Conservation (phyloP, 2,113 vertebrate genomes). For the Martes martes region DNA sequence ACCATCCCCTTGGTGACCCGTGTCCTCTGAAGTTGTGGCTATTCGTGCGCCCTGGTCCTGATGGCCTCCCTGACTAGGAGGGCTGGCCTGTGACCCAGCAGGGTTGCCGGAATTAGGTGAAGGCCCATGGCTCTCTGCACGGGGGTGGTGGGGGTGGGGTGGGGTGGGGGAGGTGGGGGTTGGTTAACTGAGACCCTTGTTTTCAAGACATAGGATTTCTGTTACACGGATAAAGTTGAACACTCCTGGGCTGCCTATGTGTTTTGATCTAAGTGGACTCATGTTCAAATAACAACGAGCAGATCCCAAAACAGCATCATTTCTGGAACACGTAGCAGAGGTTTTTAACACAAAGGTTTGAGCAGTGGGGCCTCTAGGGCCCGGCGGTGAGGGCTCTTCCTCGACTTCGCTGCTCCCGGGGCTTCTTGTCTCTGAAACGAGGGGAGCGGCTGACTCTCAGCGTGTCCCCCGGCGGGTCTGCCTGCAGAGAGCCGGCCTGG, state of each 20-base stretch:
- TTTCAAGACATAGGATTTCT: background rate
- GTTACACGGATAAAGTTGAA: background rate
- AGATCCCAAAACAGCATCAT: background rate
- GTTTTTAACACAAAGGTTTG: background rate
- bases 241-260: background rate
- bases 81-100: background rate
- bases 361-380: fast-evolving
- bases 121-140: background rate
- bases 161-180: no score
- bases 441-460: background rate
- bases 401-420: background rate
- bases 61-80: background rate
- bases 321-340: background rate
- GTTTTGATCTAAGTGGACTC: background rate
- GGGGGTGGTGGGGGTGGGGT: no score
- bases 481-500: background rate
- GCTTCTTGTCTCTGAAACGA: background rate
- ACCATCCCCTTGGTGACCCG: background rate
- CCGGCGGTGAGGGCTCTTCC: background rate
- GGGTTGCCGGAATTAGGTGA: background rate
- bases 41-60: background rate
- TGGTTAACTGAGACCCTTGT: background rate
- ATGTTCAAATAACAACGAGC: background rate
- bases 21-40: background rate
- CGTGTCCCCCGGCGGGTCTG: background rate